Base-by-base conservation (phyloP, 2,113 vertebrate genomes). In the Larimichthys crocea region DNA sequence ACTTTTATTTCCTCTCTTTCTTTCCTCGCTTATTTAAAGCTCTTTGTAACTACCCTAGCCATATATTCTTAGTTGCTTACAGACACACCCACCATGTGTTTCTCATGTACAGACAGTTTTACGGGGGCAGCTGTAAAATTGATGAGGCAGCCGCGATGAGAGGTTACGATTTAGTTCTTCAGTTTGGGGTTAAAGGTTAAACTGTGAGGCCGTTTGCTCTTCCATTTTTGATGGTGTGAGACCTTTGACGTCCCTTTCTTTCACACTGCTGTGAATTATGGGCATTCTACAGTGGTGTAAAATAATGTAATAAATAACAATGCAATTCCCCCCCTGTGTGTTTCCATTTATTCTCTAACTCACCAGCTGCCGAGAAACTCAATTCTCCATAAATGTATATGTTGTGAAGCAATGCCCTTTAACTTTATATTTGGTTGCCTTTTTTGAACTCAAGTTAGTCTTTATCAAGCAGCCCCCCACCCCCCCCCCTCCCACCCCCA, bases 381-480 rank as follows among this genome's bases (percentile, higher is more conserved):
- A 52, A 24, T 81, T 74, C 52, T 85, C 42, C 35, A 57, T 73
- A 15, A 76, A 64, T 16, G 12, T 12, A 3, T 15, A 46, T 50
- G 49, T 62, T 63, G 55, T 35, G 61, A 49, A 40, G 29, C 65
- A 65, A 84, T 85, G 79, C 77, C 80, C 80, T 92, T 90, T 84
- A 73, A 80, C 65, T 78, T 73, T 70, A 24, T 64, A 56, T 81
- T 81, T 71, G n/a, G 49, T 66, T 65, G 76, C 55, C 73, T 60
- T 75, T 84, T 88, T 80, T 78, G 24, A 88, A 75, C 77, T 81
- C 40, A 56, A 74, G 68, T 84, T 84, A 73, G 77, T 62, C 80
- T 89, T 79, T 67, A 70, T 83, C 15, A 15, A 71, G 68, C 49
- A 53, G 61, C 31, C 72, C 78, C 78, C 53, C 29, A 26, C 24